Evolutionary conservation across 2,797 vertebrate species (phyloP), one percentile per base, ranked within the genome.

Genomic region (Denticeps clupeoides): DNA sequence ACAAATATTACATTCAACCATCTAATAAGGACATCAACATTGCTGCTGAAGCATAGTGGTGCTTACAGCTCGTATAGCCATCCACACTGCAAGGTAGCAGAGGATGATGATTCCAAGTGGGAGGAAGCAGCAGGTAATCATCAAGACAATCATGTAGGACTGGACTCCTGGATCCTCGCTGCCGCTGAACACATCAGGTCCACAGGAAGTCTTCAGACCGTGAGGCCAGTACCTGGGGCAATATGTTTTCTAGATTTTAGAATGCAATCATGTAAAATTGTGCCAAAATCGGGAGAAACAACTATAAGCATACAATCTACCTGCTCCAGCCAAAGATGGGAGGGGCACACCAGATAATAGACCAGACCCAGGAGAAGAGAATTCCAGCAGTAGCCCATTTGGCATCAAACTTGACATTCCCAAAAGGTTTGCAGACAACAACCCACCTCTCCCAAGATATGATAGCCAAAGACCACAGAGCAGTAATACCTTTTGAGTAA

Each of bases 391-490:
- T 43, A 15, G 90, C 89, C 82, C 83, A 74, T 61, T 88, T 90
- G 4, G 69, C 82, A 60, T 91, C 88, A 68, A 92, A 92, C 58
- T 89, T 87, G 51, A 89, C 27, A 22, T 90, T 92, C 62, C 89
- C 89, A 56, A 93, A 91, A 42, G 90, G 90, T 60, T 93, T 92
- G 75, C 90, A 93, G 41, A 91, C 88, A n/a, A 92, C 88, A 43
- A 92, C 18, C 90, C 90, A 93, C 50, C 90, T 80, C 67, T 92
- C 89, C 85, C 87, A 93, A 52, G 90, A 89, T 62, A 92, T 91
- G 51, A 90, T 65, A 32, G 87, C 82, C 60, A 92, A 60, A 7
- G 87, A 93, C 90, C 89, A 92, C 22, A 91, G 86, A 41, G 45
- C 88, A 21, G 85, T 71, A 54, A 92, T 90, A 18, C 90, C 90